Conservation (phyloP, 2,113 vertebrate genomes). For the Actenoides lindsayi region DNA sequence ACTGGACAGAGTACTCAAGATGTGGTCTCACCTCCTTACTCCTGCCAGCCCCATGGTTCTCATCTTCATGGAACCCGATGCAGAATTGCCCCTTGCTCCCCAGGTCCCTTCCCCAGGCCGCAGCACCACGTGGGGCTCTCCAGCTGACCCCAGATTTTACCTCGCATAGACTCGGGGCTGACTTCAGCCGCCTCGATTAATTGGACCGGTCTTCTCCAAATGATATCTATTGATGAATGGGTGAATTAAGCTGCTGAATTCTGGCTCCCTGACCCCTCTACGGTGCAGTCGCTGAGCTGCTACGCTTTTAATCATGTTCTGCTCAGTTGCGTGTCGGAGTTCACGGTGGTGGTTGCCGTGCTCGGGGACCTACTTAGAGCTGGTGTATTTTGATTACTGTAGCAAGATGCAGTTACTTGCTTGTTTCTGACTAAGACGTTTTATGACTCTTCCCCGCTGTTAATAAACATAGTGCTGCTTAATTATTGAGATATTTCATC, state of each 20-base stretch:
- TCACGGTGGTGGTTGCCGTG: not conserved
- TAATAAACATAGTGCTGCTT: constrained; percentile 54
- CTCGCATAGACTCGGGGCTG: not conserved
- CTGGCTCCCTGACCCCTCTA: not conserved
- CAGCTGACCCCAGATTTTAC: not conserved
- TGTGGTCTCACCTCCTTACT: too few relatives aligned
- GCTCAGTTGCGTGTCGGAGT: not conserved
- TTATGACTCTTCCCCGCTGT: constrained; percentile 32
- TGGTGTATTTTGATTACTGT: not conserved
- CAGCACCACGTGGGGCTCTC: accelerated
- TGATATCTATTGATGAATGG: not conserved
- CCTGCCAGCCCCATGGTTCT: too few relatives aligned
- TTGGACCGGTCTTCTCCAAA: not conserved
- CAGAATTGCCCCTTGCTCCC: not conserved
- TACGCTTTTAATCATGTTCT: not conserved
- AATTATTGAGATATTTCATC: constrained; percentile 62
- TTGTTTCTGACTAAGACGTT: constrained; percentile 51
- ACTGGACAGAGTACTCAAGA: too few relatives aligned
- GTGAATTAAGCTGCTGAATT: constrained; percentile 21
- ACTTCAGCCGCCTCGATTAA: not conserved
- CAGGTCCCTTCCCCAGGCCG: not conserved
- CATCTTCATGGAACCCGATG: not conserved
- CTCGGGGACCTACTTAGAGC: not conserved
- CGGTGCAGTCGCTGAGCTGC: not conserved
- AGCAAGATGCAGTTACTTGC: not conserved